phyloP scores from a whole-genome alignment of 2,888 invertebrate genomes.

The Fragum sueziense region DNA sequence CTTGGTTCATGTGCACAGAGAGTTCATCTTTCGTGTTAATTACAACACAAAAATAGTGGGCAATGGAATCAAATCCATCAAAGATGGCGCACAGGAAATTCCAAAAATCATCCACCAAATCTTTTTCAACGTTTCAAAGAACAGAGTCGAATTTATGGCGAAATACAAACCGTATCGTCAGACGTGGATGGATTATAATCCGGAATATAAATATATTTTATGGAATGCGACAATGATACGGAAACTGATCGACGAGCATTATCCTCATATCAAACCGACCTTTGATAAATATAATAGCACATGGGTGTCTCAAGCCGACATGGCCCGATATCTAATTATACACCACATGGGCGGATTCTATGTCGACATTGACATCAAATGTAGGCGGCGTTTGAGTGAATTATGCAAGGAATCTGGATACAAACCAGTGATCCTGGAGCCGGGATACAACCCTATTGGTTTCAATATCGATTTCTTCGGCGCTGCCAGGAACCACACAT shows the following conservation, averaged over 20 bases:
- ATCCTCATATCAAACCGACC: constrained; percentile 14
- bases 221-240: constrained; percentile 35
- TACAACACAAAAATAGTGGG: no score
- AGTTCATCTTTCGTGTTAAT: no score
- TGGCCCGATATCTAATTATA: constrained; percentile 32
- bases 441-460: constrained; percentile 30
- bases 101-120: constrained; percentile 39
- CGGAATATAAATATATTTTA: constrained; percentile 33
- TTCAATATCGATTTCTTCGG: constrained; percentile 35
- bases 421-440: constrained; percentile 28
- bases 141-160: constrained; percentile 25
- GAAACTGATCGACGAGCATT: constrained; percentile 23
- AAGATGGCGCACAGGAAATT: background rate
- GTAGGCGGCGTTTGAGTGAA: constrained; percentile 12
- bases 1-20: no score
- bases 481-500: constrained; percentile 27
- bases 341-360: constrained; percentile 37
- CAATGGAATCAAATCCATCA: no score
- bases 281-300: constrained; percentile 22
- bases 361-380: constrained; percentile 33
- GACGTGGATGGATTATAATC: constrained; percentile 29
- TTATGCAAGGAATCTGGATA: constrained; percentile 25
- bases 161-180: constrained; percentile 22
- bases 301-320: constrained; percentile 37
- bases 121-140: constrained; percentile 29